A percentile compares a stretch with the other conserved stretches of the same genome.
phyloP scores from a whole-genome alignment of 1,140 invertebrate species.

The Drosophila azteca region DNA sequence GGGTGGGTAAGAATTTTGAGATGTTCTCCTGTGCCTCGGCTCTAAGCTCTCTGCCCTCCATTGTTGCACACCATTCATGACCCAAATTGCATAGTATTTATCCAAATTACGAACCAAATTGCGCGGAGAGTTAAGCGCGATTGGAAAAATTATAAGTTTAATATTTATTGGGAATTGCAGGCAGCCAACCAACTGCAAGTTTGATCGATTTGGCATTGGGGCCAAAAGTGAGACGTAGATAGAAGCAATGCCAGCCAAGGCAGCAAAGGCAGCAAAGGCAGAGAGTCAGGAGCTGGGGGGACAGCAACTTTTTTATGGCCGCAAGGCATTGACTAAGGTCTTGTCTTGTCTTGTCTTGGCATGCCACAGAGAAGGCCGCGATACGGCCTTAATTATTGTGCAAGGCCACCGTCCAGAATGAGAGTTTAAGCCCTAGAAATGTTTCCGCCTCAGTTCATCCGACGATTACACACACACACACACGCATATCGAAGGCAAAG shows the following conservation, averaged over 20 bases:
- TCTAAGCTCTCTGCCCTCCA: neutral
- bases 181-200: slow-evolving; percentile 56
- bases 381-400: slow-evolving; percentile 58
- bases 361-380: slow-evolving; percentile 49
- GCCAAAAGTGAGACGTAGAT: neutral
- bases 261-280: too few species aligned
- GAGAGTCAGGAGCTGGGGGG: neutral
- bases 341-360: slow-evolving; percentile 44
- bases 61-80: too few species aligned
- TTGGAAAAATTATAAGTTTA: slow-evolving; percentile 45
- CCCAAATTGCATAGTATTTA: slow-evolving; percentile 3
- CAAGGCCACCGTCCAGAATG: slow-evolving; percentile 24
- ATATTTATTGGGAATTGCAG: slow-evolving; percentile 33
- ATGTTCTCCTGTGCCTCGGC: neutral
- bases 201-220: slow-evolving; percentile 73
- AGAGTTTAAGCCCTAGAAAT: slow-evolving; percentile 31
- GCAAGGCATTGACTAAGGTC: slow-evolving; percentile 36
- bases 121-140: slow-evolving; percentile 31
- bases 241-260: too few species aligned
- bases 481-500: neutral
- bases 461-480: slow-evolving; percentile 6
- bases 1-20: neutral
- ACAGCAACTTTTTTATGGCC: slow-evolving; percentile 18
- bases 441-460: slow-evolving; percentile 21
- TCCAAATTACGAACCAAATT: slow-evolving; percentile 24